Evolutionary conservation across 2,797 vertebrate genomes (phyloP), one percentile per base, ranked within the genome.

Genomic region (Alcedo quadribrachys): DNA sequence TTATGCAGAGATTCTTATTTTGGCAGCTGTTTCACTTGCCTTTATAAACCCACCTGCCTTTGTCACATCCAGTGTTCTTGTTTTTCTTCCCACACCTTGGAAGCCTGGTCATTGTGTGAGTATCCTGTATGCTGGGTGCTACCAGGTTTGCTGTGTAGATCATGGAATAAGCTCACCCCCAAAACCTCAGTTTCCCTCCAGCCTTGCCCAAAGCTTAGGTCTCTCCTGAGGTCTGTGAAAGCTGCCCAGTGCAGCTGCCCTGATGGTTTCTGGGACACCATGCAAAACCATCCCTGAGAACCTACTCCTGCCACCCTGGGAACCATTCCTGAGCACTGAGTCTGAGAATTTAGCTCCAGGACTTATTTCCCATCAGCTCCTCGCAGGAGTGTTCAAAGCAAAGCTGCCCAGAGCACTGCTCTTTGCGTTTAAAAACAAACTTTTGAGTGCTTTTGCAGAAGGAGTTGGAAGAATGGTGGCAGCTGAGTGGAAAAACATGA

Each of bases 381-480:
- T 20, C 12, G 2, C 48, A 28, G 68, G 45, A 78, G 21, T 62
- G 37, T 84, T 82, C 90, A 51, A 60, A 91, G 85, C 58, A 13
- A 13, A 57, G 45, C 77, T 65, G 85, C 58, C 65, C 60, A 68
- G 80, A 35, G 57, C 4, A 2, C 37, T 70, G 80, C 54, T 83
- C 78, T n/a, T 15, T 45, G 85, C 70, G 50, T 37, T 74, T 6
- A 25, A 55, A 91, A 94, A 89, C 88, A 91, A 94, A 86, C 46
- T 50, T 65, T 16, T 30, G 81, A 94, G 67, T 21, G 63, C 40
- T 71, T 75, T 68, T 43, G 55, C 55, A 70, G 83, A 67, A 92
- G 42, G 94, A 90, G 83, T 92, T 17, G 81, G 57, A 94, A 54
- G 94, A 94, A 94, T 87, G 91, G 68, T 43, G 69, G 80, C 76